A percentile compares a stretch with the other conserved stretches of the same genome.
Evolutionary conservation across 2,797 vertebrate genomes (phyloP).

Genomic region (Eutrigla gurnardus): DNA sequence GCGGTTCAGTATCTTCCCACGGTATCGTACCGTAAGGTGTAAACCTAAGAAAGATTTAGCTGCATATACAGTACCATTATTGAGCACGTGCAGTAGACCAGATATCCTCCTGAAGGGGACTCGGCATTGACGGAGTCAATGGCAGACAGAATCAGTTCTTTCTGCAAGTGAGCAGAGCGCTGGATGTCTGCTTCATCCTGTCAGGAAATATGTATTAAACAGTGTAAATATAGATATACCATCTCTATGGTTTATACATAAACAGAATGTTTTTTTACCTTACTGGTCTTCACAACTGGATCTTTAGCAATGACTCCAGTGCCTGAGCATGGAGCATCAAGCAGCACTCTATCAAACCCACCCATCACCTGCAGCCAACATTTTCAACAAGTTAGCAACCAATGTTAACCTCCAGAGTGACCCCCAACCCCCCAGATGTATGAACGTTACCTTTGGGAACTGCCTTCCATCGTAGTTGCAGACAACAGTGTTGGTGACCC

Average conservation of each 20-base stretch:
- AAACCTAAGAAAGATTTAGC: background rate
- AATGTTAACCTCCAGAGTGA: background rate
- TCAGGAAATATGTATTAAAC: slow-evolving; percentile 18
- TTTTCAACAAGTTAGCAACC: slow-evolving; percentile 16
- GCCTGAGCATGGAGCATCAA: slow-evolving; percentile 98
- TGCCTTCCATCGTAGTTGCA: slow-evolving; percentile 95
- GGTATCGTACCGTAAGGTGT: too few species aligned
- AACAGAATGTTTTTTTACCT: slow-evolving; percentile 76
- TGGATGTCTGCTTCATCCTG: slow-evolving; percentile 92
- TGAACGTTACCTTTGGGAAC: slow-evolving; percentile 90
- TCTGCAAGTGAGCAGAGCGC: slow-evolving; percentile 95
- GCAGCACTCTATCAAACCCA: slow-evolving; percentile 94
- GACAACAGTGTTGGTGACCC: slow-evolving; percentile 93
- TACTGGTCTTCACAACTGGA: slow-evolving; percentile 95
- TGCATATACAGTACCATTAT: slow-evolving; percentile 83
- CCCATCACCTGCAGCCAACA: slow-evolving; percentile 88
- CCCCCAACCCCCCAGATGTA: background rate
- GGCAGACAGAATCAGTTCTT: slow-evolving; percentile 93
- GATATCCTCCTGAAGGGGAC: slow-evolving; percentile 91
- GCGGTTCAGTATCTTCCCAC: too few species aligned
- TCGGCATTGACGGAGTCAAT: slow-evolving; percentile 94
- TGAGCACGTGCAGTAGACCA: slow-evolving; percentile 98
- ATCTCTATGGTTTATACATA: background rate
- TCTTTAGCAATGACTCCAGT: slow-evolving; percentile 98
- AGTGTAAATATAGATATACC: background rate